Base-by-base conservation (phyloP, 2,888 invertebrate species). In the Palloptera scutellata region DNA sequence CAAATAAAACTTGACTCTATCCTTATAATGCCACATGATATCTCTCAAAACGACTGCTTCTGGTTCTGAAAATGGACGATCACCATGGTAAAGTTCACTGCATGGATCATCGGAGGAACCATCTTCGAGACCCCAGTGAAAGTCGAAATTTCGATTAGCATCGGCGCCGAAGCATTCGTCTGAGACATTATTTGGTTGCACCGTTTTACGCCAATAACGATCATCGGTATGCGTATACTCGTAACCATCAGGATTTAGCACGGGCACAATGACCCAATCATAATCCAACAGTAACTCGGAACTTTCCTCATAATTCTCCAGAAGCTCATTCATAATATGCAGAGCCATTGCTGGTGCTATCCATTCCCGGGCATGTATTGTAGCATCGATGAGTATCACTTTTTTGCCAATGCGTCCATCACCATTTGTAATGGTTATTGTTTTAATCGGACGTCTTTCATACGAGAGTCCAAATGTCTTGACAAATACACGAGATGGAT, bases 111-210 rank as follows among this genome's bases (percentile, higher is more conserved):
- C 72, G 0, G 82, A 83, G 2, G 81, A 75, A 1, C 83, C 87
- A 9, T 86, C 84, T 73, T 89, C 87, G 30, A 30, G 30, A 80
- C 88, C 89, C 92, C 92, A 93, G 69, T 87, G 85, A 76, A 88
- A 89, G 64, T 88, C 91, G 76, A 89, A 94, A 84, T 94, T 94
- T 1, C 93, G 86, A 81, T 93, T 94, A 0, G 88, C 88, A 77
- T 94, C 94, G 0, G 89, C 89, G n/a, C 94, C 94, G 1, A 84
- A 83, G 73, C 93, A 93, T 0, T 4, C 1, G 40, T 73, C 71
- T 3, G 67, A 75, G 6, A 10, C 2, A 8, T 19, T n/a, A n/a
- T 78, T 77, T 0, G 86, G 86, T 0, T 88, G 87, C 0, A 91
- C 87, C 0, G 90, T 91, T 79, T 92, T 92, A 15, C 91, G 87